A percentile compares a stretch with the other conserved stretches of the same genome.
These are phyloP conservation scores for Leptarthrus brevirostris DNA, from an alignment of 2,888 invertebrate genomes.

Conservation along the genomic window DNA sequence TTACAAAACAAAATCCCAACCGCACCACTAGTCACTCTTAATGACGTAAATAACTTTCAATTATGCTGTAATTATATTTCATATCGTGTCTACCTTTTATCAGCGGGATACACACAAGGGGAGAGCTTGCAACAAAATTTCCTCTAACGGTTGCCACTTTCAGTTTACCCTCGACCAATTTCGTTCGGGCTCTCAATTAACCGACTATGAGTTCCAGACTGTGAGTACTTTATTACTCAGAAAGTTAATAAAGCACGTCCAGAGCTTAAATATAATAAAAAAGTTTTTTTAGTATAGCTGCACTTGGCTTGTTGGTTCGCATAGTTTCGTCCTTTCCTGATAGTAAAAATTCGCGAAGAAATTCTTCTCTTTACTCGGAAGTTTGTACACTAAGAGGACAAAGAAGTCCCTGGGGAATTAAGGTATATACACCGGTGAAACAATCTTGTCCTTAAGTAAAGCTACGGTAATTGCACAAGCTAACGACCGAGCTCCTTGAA, in stretches of 20 bases:
- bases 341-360: conserved; percentile 23
- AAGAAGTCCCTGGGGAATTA: conserved; percentile 7
- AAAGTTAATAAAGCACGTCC: conserved; percentile 54
- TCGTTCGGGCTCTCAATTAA: conserved; percentile 22
- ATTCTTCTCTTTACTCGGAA: conserved; percentile 23
- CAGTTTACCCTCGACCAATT: conserved; percentile 5
- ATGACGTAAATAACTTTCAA: conserved; percentile 51
- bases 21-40: conserved; percentile 23
- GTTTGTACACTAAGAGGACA: background rate
- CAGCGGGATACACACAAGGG: conserved; percentile 27
- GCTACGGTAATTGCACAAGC: conserved; percentile 12
- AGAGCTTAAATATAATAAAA: conserved; percentile 52
- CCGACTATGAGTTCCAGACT: conserved; percentile 39
- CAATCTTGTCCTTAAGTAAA: conserved; percentile 14
- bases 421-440: background rate
- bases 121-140: conserved; percentile 23
- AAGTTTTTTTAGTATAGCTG: conserved; percentile 34
- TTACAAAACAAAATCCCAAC: conserved; percentile 17
- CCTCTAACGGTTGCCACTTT: conserved; percentile 28
- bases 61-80: conserved; percentile 53
- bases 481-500: conserved; percentile 14
- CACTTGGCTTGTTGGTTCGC: conserved; percentile 2
- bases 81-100: conserved; percentile 51
- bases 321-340: conserved; percentile 11
- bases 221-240: conserved; percentile 46